These are phyloP conservation scores for Myzus persicae DNA, from an alignment of 1,140 invertebrate genomes.

Conservation along the genomic window DNA sequence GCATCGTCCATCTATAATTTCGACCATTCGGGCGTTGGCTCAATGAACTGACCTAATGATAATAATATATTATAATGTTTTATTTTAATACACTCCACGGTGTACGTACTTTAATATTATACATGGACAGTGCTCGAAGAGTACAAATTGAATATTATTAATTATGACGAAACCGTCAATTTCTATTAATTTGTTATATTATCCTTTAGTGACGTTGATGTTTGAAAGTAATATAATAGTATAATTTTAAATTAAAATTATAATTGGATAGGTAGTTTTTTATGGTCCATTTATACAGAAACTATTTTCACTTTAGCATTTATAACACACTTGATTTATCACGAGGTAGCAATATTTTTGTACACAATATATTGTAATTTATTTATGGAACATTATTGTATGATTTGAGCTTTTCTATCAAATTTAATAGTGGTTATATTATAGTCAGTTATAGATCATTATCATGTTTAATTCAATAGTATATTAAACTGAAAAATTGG, in stretches of 20 bases:
- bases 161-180: background rate
- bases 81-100: background rate
- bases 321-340: background rate
- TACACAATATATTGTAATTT: background rate
- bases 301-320: conserved; percentile 20
- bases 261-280: background rate
- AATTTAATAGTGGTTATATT: background rate
- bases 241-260: background rate
- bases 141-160: background rate
- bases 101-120: background rate
- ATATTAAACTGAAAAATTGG: background rate
- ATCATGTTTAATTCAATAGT: background rate
- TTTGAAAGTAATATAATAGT: background rate
- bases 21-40: background rate
- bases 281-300: background rate
- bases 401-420: background rate
- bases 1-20: background rate
- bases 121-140: background rate
- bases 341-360: background rate
- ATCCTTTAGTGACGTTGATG: background rate
- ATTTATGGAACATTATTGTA: background rate
- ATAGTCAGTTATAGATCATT: background rate
- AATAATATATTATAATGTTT: background rate
- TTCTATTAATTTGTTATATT: background rate
- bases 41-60: background rate